Base-by-base conservation (phyloP, 2,113 vertebrate genomes). In the Boulengerochromis microlepis region DNA sequence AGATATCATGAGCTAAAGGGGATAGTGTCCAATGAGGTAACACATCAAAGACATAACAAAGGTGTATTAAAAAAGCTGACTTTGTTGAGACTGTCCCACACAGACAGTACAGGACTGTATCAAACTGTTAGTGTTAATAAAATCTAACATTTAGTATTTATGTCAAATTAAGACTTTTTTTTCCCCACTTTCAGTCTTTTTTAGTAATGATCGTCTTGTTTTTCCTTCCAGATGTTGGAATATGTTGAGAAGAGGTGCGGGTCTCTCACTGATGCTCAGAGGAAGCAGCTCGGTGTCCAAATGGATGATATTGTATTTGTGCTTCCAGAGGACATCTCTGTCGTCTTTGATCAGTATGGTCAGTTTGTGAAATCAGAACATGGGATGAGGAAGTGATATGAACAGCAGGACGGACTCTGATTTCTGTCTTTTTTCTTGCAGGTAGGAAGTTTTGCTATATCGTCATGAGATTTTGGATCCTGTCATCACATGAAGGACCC, bases 1-100 rank as follows among this genome's bases (percentile, higher is more conserved):
- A 85, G 56, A 10, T 94, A 94, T 83, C 89, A 85, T 19, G 87
- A 86, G 52, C 83, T 95, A 10, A 88, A 57, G 13, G 92, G 93
- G 11, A 52, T 95, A 1, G 83, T 95, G 74, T 94, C 95, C 40
- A 81, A 33, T 3, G 93, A 96, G 95, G 95, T 95, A 89, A 86
- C 31, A 24, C 26, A 56, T 15, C 9, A 26, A 15, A 4, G 33
- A 26, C 50, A 18, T 31, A 76, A 85, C 57, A n/a, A 42, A 45
- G 8, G 3, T 74, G 69, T 47, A 47, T 29, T 76, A 5, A 42
- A 71, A 24, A 10, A 13, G 19, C 3, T 8, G 19, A 38, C 11
- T 40, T 13, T 35, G 16, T 35, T 12, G 0, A 69, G 33, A 38
- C 18, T 12, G 19, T 66, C 33, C 7, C 33, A 24, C 12, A 16